Base-by-base conservation (phyloP, 1,140 invertebrate genomes). In the Drosophila azteca region DNA sequence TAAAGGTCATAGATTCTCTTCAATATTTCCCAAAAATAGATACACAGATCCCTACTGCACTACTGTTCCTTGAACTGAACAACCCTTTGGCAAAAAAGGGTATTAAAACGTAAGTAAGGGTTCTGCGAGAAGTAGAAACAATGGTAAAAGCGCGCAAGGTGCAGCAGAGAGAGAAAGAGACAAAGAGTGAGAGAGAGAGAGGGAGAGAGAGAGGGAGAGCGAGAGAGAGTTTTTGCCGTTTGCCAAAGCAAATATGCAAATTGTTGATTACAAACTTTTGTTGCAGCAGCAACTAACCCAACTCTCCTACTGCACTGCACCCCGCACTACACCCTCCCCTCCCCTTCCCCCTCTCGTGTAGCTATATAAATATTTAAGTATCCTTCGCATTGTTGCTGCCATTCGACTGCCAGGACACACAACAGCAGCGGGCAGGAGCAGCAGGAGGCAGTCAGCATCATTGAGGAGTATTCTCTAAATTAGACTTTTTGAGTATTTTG, bases 211-310 rank as follows among this genome's bases (percentile, higher is more conserved):
- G 43, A 44, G 64, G 26, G 62, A 67, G 71, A 26, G 66, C 55
- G 71, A 51, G 66, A 51, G 55, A 60, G 78, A 59, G 83, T 77
- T 77, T 77, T 77, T 77, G 72, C 83, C 65, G 67, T 70, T 39
- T 87, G 80, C 84, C 82, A 90, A 81, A 90, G 85, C 77, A 90
- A 89, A 90, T 90, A 89, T 89, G 84, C 84, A 89, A 89, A 89
- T 89, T 89, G 84, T 89, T 89, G 84, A 89, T 89, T 89, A 89
- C 85, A 85, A 90, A 89, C 64, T 84, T 90, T 84, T 74, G 72
- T 78, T 76, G 74, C 70, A 58, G 31, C 31, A 11, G 80, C 44
- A 60, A 43, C 61, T 20, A 58, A 13, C 29, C 24, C 43, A 31
- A 20, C 43, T 41, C 7, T 44, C 0, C 9, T 4, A 17, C 22